A percentile compares a stretch with the other conserved stretches of the same genome.
phyloP scores from a whole-genome alignment of 1,140 invertebrate species.

The Saccostrea cuccullata region DNA sequence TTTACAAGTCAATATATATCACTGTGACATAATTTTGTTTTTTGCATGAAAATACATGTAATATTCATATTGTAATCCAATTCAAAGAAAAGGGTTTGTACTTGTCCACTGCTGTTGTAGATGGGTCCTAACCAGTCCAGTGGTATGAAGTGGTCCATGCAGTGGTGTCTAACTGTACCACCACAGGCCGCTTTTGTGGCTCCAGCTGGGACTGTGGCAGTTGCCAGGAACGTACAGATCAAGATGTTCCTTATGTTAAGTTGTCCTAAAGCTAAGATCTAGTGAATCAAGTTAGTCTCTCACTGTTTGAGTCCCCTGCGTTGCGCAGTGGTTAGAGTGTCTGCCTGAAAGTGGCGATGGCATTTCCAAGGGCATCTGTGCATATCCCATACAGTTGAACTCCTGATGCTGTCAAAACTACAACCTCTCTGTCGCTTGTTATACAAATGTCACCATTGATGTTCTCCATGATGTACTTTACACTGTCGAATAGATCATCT shows the following conservation, averaged over 20 bases:
- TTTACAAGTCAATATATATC: too few relatives aligned
- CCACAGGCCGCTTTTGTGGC: slow-evolving; percentile 86
- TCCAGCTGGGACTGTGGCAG: slow-evolving; percentile 89
- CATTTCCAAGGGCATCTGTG: neutral
- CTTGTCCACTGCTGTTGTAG: slow-evolving; percentile 38
- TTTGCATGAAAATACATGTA: too few relatives aligned
- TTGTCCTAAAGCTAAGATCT: too few relatives aligned
- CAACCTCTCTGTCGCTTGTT: neutral
- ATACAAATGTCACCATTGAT: neutral
- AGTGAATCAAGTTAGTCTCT: too few relatives aligned
- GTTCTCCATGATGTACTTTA: neutral
- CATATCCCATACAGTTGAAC: neutral
- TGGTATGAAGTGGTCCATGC: slow-evolving; percentile 89
- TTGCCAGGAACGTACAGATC: slow-evolving; percentile 92
- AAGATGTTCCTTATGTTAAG: slow-evolving; percentile 84
- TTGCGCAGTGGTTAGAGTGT: too few relatives aligned
- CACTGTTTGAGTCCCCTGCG: too few relatives aligned
- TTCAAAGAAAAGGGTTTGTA: neutral
- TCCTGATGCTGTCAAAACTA: neutral
- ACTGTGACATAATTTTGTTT: too few relatives aligned
- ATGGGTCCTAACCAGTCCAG: slow-evolving; percentile 73
- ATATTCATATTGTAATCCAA: too few relatives aligned
- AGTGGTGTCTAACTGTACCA: slow-evolving; percentile 93
- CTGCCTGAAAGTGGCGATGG: too few relatives aligned
- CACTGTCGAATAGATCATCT: neutral